phyloP scores from a whole-genome alignment of 2,113 vertebrate species.

The Opisthocomus hoazin region DNA sequence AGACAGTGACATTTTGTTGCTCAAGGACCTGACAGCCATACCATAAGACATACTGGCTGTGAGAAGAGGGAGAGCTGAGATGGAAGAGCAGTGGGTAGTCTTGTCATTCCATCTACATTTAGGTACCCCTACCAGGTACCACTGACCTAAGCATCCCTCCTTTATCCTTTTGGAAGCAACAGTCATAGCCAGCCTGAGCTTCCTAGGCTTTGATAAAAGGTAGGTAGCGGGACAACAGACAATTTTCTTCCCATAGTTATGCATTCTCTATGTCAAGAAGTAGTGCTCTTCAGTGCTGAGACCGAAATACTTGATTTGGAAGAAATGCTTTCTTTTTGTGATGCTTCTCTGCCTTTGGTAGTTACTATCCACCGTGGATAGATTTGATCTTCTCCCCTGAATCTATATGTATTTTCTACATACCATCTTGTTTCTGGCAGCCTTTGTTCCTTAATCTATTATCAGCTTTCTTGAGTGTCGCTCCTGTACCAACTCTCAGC shows the following conservation, averaged over 20 bases:
- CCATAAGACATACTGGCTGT: accelerated
- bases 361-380: neutral
- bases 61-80: neutral
- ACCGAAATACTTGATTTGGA: neutral
- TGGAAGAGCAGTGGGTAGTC: neutral
- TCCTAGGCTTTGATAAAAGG: neutral
- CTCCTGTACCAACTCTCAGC: neutral
- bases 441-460: neutral
- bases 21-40: neutral
- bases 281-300: neutral
- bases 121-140: neutral
- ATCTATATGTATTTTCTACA: neutral
- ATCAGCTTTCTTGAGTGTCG: neutral
- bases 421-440: neutral
- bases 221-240: neutral
- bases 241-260: neutral
- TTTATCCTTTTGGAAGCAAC: neutral
- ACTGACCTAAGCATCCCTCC: neutral
- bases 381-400: neutral
- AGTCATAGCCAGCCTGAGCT: neutral
- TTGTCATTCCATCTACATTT: neutral
- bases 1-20: neutral
- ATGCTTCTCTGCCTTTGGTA: neutral
- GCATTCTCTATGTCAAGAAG: accelerated
- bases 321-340: neutral